These are phyloP conservation scores for Siniperca obscura DNA, from an alignment of 2,797 vertebrate genomes.

Conservation along the genomic window DNA sequence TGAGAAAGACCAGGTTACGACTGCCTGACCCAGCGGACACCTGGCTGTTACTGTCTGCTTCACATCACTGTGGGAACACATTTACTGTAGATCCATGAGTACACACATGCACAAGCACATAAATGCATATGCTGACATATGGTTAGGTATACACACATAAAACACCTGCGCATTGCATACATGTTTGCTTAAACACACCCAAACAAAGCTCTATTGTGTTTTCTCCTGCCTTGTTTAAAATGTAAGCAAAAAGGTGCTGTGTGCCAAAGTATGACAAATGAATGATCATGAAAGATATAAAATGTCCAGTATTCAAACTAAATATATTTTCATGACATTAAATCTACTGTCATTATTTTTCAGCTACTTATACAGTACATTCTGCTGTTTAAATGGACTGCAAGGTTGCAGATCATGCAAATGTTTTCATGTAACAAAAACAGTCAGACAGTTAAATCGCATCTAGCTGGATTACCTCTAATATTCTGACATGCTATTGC, in stretches of 20 bases:
- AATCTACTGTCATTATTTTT: neutral
- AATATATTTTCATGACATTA: neutral
- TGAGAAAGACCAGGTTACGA: conserved; percentile 55
- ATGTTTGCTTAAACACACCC: neutral
- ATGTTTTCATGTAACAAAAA: neutral
- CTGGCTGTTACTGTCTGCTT: conserved; percentile 36
- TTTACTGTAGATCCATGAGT: neutral
- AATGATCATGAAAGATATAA: neutral
- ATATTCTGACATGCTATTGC: neutral
- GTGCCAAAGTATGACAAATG: neutral
- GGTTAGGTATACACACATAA: neutral
- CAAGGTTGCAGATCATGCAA: neutral
- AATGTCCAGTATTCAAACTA: neutral
- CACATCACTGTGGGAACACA: conserved; percentile 27
- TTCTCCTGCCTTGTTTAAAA: neutral
- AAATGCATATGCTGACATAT: neutral
- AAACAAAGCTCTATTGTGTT: neutral
- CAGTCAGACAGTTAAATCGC: neutral
- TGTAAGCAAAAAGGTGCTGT: neutral
- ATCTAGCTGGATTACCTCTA: neutral
- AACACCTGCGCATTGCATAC: neutral
- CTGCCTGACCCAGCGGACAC: conserved; percentile 32
- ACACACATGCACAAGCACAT: neutral
- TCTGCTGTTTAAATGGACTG: neutral
- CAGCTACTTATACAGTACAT: too few relatives aligned